phyloP scores from a whole-genome alignment of 2,888 invertebrate species.

The Carpatolechia fugitivella region DNA sequence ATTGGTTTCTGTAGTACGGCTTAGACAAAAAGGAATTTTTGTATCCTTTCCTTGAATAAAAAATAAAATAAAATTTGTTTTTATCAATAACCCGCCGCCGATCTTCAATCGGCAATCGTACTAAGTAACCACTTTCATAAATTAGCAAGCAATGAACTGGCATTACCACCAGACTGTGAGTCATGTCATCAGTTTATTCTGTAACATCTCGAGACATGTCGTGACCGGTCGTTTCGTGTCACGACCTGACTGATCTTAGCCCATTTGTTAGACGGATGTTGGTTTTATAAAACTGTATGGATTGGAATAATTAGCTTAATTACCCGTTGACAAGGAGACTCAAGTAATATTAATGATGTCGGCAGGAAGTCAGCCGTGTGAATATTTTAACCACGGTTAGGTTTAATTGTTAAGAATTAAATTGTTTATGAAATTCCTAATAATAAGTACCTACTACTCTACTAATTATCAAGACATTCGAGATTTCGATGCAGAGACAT shows the following conservation, averaged over 20 bases:
- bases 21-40: too few species aligned
- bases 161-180: conserved; percentile 43
- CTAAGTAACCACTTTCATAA: conserved; percentile 42
- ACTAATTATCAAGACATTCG: too few species aligned
- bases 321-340: conserved; percentile 43
- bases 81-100: too few species aligned
- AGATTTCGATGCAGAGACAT: too few species aligned
- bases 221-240: conserved; percentile 67
- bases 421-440: neutral
- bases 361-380: conserved; percentile 36
- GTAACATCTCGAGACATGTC: conserved; percentile 65
- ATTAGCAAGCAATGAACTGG: conserved; percentile 53
- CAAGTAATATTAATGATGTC: conserved; percentile 35
- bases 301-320: conserved; percentile 58
- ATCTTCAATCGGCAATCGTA: neutral
- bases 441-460: too few species aligned
- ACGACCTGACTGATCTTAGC: conserved; percentile 63
- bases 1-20: too few species aligned
- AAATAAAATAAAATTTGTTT: too few species aligned
- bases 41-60: too few species aligned
- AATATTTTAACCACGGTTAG: conserved; percentile 24
- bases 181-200: conserved; percentile 64
- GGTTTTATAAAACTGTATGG: conserved; percentile 52
- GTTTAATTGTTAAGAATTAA: conserved; percentile 2
- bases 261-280: conserved; percentile 57